Evolutionary conservation across 2,113 vertebrate species (phyloP), one percentile per base, ranked within the genome.

Genomic region (Cheilinus undulatus): DNA sequence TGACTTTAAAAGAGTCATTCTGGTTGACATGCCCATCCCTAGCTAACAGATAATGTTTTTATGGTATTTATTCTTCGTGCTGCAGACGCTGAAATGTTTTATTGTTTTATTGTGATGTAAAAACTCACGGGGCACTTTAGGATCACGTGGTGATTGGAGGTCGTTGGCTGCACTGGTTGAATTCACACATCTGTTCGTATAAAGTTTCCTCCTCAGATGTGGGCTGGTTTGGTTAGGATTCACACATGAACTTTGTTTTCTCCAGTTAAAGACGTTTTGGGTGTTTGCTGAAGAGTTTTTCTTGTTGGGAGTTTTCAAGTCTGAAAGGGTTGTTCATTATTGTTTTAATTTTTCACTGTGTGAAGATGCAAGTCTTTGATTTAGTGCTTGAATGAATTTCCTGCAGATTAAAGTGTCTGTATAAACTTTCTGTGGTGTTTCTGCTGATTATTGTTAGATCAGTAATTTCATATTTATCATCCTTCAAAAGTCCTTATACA

Each of bases 1-100:
- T n/a, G 9, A 5, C 30, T 9, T 32, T 5, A 32, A 5, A 5
- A 6, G 3, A 8, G 9, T 10, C 13, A 12, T 36, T 2, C 9
- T 12, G 13, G 3, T 11, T 36, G 34, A 36, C 3, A 36, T 4
- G 2, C 3, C 34, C 4, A 5, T 23, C 24, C 0, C 10, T 13
- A 17, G 0, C 8, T 22, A 40, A n/a, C 30, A 22, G 7, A 45
- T 9, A 36, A 69, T 72, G 64, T 34, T 73, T 80, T 85, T 74
- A 72, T 68, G 17, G 28, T 53, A 78, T 85, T 81, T 81, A 85
- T 75, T 73, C 36, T 59, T 26, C 15, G 48, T 23, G 49, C 48
- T 43, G 22, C 46, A 19, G 15, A 34, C 6, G 12, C 24, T 14
- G 68, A 48, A 49, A 28, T 15, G 7, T 65, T 80, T 46, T 14